A percentile compares a stretch with the other conserved stretches of the same genome.
Conservation (phyloP, 1,140 invertebrate genomes). For the Oryctes rhinoceros region DNA sequence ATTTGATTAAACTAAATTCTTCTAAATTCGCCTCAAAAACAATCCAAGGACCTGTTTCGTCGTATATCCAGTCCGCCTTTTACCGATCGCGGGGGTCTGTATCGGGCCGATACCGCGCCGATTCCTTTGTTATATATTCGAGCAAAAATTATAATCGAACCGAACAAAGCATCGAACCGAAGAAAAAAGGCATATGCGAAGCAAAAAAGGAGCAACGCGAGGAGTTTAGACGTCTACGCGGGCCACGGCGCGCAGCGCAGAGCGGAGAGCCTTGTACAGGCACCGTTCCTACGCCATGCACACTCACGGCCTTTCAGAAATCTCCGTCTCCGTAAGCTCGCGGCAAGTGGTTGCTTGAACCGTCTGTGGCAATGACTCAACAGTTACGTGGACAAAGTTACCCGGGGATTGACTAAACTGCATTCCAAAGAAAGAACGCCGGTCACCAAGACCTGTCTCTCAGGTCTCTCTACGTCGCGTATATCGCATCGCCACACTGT, state of each 20-base stretch:
- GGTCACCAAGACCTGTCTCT: conserved; percentile 31
- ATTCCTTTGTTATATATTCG: conserved; percentile 12
- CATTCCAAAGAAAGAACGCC: conserved; percentile 39
- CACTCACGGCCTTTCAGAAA: background rate
- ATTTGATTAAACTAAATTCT: too few species aligned
- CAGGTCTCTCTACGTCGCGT: background rate
- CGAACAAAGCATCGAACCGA: background rate
- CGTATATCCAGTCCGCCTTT: background rate
- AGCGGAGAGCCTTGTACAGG: background rate
- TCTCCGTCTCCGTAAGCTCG: conserved; percentile 7
- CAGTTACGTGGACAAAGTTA: conserved; percentile 38
- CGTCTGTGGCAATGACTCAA: conserved; percentile 41
- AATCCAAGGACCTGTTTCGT: background rate
- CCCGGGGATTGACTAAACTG: conserved; percentile 39
- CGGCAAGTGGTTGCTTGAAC: conserved; percentile 15
- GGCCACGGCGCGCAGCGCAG: background rate
- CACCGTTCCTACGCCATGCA: background rate
- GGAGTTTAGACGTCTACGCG: background rate
- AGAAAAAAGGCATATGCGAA: conserved; percentile 3
- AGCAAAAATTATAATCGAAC: conserved; percentile 25
- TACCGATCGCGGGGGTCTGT: background rate
- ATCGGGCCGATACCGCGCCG: background rate
- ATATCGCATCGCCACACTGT: background rate
- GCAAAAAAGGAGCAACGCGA: background rate
- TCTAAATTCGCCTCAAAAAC: too few species aligned